Conservation (phyloP, 2,797 vertebrate genomes). For the Naso thynnoides region DNA sequence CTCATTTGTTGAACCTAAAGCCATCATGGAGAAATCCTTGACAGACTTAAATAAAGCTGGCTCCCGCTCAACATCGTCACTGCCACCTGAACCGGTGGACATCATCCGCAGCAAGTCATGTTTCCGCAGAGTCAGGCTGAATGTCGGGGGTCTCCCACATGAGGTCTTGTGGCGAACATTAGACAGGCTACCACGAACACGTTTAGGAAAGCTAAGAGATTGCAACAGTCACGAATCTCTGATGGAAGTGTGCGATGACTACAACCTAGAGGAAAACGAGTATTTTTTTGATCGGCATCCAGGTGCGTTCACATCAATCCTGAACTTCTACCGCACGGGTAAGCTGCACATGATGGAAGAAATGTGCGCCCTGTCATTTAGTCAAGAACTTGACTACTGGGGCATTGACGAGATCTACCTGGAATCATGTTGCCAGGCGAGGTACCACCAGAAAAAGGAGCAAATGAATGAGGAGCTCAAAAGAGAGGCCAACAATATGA, state of each 20-base stretch:
- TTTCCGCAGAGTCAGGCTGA: conserved; percentile 94
- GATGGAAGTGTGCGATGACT: conserved; percentile 98
- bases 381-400: conserved; percentile 99
- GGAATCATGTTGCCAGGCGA: conserved; percentile 99
- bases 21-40: conserved; percentile 89
- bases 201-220: conserved; percentile 94
- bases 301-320: conserved; percentile 97
- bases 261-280: conserved; percentile 97
- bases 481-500: conserved; percentile 94
- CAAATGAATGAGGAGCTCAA: conserved; percentile 99
- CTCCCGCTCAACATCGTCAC: conserved; percentile 93
- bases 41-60: conserved; percentile 93
- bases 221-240: conserved; percentile 95
- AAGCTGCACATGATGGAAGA: conserved; percentile 99
- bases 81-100: conserved; percentile 96
- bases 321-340: conserved; percentile 99
- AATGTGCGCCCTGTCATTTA: conserved; percentile 99
- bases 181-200: conserved; percentile 95
- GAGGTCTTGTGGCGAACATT: conserved; percentile 98
- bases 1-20: conserved; percentile 62
- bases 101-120: conserved; percentile 95
- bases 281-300: conserved; percentile 99
- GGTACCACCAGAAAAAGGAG: conserved; percentile 99
- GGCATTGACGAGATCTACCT: conserved; percentile 99
- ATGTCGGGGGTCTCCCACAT: conserved; percentile 97